A percentile compares a stretch with the other conserved stretches of the same genome.
Conservation (phyloP, 1,140 invertebrate genomes). For the Plectrocnemia conspersa region DNA sequence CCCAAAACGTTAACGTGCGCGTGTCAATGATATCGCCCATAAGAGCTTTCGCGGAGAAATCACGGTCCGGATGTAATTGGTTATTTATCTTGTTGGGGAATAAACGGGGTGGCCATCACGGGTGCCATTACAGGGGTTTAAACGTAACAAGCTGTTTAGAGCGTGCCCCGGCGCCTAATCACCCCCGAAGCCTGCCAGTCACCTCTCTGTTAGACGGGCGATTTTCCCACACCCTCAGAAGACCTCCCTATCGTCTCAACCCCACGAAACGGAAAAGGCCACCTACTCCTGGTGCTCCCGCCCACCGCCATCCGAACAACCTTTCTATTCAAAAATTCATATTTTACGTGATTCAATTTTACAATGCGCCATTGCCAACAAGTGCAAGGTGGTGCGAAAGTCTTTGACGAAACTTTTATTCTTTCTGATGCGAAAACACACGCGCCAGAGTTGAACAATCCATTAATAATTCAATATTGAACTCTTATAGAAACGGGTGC, state of each 20-base stretch:
- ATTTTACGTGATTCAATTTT: conserved; percentile 37
- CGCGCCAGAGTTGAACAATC: neutral
- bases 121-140: conserved; percentile 23
- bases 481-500: too few species aligned
- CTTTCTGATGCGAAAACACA: neutral
- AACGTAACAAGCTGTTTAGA: conserved; percentile 23
- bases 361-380: conserved; percentile 32
- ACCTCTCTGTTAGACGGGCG: neutral
- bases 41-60: neutral
- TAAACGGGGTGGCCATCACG: conserved; percentile 22
- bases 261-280: neutral
- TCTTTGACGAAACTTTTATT: neutral
- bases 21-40: conserved; percentile 4
- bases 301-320: conserved; percentile 7
- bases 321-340: conserved; percentile 36
- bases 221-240: neutral
- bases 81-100: conserved; percentile 27
- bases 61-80: conserved; percentile 16
- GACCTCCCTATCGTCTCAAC: neutral
- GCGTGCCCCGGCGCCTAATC: conserved; percentile 17
- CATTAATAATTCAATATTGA: too few species aligned
- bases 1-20: conserved; percentile 5
- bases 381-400: conserved; percentile 16
- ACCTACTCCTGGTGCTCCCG: neutral
- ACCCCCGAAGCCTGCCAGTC: conserved; percentile 5